Conservation (phyloP, 2,797 vertebrate genomes). For the Pangasius mekongensis region DNA sequence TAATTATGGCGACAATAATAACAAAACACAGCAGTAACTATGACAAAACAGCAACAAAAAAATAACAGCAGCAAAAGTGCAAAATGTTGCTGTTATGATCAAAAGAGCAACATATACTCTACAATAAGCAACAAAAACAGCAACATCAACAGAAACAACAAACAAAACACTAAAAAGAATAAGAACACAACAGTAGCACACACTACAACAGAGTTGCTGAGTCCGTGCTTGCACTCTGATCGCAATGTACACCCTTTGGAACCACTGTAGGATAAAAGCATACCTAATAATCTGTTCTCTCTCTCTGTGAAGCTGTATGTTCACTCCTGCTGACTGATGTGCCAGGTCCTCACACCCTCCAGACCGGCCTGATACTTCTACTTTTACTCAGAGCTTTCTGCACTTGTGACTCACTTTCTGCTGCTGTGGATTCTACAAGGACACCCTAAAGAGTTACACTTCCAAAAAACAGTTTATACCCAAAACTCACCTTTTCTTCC, state of each 20-base stretch:
- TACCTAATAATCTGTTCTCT: slow-evolving; percentile 3
- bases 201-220: background rate
- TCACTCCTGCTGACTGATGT: background rate
- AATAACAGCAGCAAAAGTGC: background rate
- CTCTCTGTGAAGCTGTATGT: background rate
- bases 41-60: background rate
- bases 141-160: background rate
- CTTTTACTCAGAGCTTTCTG: background rate
- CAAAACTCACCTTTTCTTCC: background rate
- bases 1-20: background rate
- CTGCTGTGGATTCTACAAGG: background rate
- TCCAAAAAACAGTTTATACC: background rate
- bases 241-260: background rate
- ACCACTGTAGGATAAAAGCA: slow-evolving; percentile 5
- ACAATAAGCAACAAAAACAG: background rate
- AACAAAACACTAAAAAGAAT: background rate
- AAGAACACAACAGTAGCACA: background rate
- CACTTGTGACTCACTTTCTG: background rate
- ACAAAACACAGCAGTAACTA: background rate
- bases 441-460: background rate
- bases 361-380: background rate
- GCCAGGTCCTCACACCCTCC: background rate
- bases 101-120: background rate
- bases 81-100: background rate
- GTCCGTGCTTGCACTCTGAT: background rate